Evolutionary conservation across 2,113 vertebrate genomes (phyloP).

Genomic region (Dermatemys mawii): DNA sequence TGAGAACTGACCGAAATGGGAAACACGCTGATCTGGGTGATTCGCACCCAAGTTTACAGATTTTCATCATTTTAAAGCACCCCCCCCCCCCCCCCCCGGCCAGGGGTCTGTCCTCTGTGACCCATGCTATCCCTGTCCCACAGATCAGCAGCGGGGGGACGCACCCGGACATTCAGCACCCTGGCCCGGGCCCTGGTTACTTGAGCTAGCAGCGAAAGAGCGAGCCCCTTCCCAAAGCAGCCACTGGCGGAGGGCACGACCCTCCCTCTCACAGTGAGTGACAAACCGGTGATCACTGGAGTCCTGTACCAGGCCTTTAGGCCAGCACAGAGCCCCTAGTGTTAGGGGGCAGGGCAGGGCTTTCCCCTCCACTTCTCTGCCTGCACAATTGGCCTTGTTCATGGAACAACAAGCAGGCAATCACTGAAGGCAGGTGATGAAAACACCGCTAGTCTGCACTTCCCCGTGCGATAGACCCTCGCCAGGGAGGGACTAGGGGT

Average conservation of each 20-base stretch:
- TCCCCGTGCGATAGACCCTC: not conserved
- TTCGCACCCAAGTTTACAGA: not conserved
- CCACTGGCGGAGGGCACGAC: not conserved
- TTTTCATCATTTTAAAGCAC: not conserved
- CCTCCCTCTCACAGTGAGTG: no score
- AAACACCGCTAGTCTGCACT: not conserved
- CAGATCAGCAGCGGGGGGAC: not conserved
- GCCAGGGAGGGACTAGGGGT: not conserved
- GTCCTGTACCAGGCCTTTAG: not conserved
- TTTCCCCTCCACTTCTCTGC: not conserved
- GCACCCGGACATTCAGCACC: not conserved
- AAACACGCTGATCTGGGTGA: not conserved
- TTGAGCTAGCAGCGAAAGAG: not conserved
- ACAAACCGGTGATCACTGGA: not conserved
- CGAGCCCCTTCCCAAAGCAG: not conserved
- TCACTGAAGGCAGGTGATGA: not conserved
- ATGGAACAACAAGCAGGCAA: not conserved
- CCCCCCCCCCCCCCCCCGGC: not conserved
- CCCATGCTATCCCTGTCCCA: fast-evolving
- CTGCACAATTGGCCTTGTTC: not conserved
- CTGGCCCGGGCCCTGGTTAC: no score
- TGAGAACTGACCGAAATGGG: not conserved
- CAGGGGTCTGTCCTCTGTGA: not conserved
- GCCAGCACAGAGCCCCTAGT: no score
- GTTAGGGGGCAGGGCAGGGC: not conserved